Evolutionary conservation across 35 echinoderm and acorn worm genomes (phyloP), one percentile per base, ranked within the genome.

Genomic region (Diadema setosum): DNA sequence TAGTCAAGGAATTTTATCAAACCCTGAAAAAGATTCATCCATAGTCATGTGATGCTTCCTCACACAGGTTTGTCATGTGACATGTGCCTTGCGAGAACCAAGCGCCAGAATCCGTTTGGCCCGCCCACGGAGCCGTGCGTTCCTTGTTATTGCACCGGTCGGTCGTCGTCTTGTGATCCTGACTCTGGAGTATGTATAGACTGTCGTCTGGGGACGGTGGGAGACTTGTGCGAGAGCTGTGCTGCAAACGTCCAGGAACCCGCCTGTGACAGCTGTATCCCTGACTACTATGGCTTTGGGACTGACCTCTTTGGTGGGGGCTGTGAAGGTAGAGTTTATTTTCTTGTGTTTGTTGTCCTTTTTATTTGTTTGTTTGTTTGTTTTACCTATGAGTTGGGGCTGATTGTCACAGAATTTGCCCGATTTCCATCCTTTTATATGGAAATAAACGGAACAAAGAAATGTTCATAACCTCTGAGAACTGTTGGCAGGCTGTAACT

Each of bases 301-400:
- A 95, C 96, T 3, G 86, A 94, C 2, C 64, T 99, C 16, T 99
- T 99, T 87, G 88, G 78, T 21, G 95, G 95, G 44, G 95, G 83
- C 12, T 99, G 96, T 80, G 56, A 65, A 89, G 88, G 96, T 99
- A 92, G 11, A 24, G 16, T 4, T 60, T 5, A 8, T 17, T 27
- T 60, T 1, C 29, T 8, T 8, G 20, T 20, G 39, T 39, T 5
- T 12, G 33, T 15, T 14, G n/a, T 5, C 12, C 7, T 61, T 8
- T 12, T 34, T 50, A 1, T 58, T 30, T 11, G 1, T 58, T 14
- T 85, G 46, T 64, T 64, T 58, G 31, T 4, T 29, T 82, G 14
- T 82, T 82, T 46, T 46, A 29, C 49, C 0, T 55, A 9, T 24
- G 60, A n/a, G n/a, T n/a, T n/a, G n/a, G n/a, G n/a, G n/a, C n/a